Evolutionary conservation across 2,113 vertebrate species (phyloP), one percentile per base, ranked within the genome.

Genomic region (Spermophilus dauricus): DNA sequence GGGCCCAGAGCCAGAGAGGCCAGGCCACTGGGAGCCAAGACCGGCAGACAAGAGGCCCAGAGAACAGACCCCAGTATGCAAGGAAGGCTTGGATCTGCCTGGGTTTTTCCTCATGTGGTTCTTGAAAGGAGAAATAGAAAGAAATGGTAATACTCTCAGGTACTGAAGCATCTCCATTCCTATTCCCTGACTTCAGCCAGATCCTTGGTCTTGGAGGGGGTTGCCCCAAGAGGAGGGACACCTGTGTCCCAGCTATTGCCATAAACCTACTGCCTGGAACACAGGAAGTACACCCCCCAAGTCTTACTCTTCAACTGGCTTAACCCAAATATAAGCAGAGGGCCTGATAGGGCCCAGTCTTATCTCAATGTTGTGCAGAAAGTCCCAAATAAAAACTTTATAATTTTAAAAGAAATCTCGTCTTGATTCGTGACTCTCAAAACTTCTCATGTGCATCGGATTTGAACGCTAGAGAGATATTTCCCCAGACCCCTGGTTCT

Each of bases 21-120:
- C 18, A 32, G 24, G 24, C 12, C 56, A 8, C 1, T 2, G 4
- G 39, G 11, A 26, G 17, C 8, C 2, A n/a, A 8, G 58, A 22
- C 58, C 51, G 4, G 51, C 11, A 42, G 75, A 53, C 58, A 56
- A 67, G 51, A n/a, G 58, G 58, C 58, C 58, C 13, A 17, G n/a
- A 8, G 13, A 63, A 58, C 14, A 63, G 69, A 53, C 5, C 3
- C 32, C 8, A 32, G 3, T 3, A 11, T 20, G 34, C 13, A 13
- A 42, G 26, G 34, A 77, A 9, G 42, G 28, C 17, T 85, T 63
- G 11, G 3, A 20, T 20, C 63, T 8, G 30, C 37, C 22, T 20
- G 4, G 73, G 3, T 9, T 8, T 24, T 48, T 2, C 51, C 11
- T 65, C 10, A 5, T 0, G 0, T 3, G 26, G 18, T 48, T 67